Evolutionary conservation across 2,888 invertebrate genomes (phyloP).

Genomic region (Nebria salina): DNA sequence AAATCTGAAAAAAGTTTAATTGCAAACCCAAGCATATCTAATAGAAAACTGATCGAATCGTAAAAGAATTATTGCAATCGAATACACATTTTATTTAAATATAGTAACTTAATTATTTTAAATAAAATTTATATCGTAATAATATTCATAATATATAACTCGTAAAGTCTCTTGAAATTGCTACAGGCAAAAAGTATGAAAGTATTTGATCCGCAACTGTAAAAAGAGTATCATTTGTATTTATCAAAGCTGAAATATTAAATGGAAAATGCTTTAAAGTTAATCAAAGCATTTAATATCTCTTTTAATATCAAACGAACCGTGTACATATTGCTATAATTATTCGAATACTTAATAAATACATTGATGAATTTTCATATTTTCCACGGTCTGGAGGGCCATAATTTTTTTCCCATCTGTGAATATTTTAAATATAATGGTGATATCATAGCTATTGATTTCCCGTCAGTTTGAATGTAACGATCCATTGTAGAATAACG

Average conservation of each 20-base stretch:
- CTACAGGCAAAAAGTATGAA: too few relatives aligned
- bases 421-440: conserved; percentile 32
- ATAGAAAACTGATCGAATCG: conserved; percentile 31
- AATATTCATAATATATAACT: too few relatives aligned
- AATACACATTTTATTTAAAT: conserved; percentile 38
- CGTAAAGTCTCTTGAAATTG: too few relatives aligned
- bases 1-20: not conserved
- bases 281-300: not conserved
- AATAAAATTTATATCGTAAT: too few relatives aligned
- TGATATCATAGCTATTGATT: conserved; percentile 32
- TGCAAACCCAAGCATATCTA: conserved; percentile 10
- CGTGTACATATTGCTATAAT: not conserved
- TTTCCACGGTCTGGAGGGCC: not conserved
- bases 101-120: conserved; percentile 9
- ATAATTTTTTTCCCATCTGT: conserved; percentile 11
- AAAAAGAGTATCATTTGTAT: not conserved
- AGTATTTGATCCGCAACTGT: too few relatives aligned
- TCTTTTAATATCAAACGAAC: conserved; percentile 3
- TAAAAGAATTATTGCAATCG: conserved; percentile 34
- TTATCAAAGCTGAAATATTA: not conserved
- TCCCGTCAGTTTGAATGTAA: conserved; percentile 29
- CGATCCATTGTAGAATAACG: conserved; percentile 6
- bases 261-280: not conserved
- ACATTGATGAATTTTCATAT: not conserved
- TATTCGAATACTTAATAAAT: not conserved